Evolutionary conservation across 2,113 vertebrate genomes (phyloP).

Genomic region (Seriola rivoliana): DNA sequence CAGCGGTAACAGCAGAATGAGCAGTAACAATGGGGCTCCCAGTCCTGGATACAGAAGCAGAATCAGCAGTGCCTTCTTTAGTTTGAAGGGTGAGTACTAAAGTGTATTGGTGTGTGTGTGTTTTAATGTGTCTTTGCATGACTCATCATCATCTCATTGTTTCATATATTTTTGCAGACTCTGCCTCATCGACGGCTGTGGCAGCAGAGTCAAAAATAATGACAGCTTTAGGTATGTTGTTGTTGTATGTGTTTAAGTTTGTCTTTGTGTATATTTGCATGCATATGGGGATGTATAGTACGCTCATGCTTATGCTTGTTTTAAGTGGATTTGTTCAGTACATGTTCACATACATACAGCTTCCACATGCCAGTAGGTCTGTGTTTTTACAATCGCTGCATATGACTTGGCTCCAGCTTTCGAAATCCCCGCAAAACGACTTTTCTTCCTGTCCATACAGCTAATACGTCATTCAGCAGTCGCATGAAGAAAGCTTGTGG

Average conservation of each 20-base stretch:
- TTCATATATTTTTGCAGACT: constrained; percentile 32
- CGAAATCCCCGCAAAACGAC: constrained; percentile 14
- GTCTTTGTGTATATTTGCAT: neutral
- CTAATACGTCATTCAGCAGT: constrained; percentile 21
- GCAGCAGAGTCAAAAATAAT: constrained; percentile 22
- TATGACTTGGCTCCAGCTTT: constrained; percentile 47
- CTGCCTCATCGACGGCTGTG: neutral
- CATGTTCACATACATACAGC: neutral
- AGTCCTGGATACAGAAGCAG: constrained; percentile 6
- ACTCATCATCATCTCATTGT: neutral
- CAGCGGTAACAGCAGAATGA: neutral
- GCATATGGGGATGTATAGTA: neutral
- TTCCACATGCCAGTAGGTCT: constrained; percentile 2
- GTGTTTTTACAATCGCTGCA: constrained; percentile 14
- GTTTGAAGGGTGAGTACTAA: constrained; percentile 47
- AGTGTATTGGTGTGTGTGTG: constrained; percentile 9
- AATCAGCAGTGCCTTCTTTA: constrained; percentile 34
- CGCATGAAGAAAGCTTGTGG: constrained; percentile 61
- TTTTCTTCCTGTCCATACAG: constrained; percentile 44
- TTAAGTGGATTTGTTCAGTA: constrained; percentile 1
- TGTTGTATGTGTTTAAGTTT: neutral
- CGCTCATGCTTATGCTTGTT: neutral
- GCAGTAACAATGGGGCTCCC: neutral
- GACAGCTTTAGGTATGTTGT: constrained; percentile 45
- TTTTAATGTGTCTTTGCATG: neutral